phyloP scores from a whole-genome alignment of 2,113 vertebrate genomes.

The Grammomys surdaster region DNA sequence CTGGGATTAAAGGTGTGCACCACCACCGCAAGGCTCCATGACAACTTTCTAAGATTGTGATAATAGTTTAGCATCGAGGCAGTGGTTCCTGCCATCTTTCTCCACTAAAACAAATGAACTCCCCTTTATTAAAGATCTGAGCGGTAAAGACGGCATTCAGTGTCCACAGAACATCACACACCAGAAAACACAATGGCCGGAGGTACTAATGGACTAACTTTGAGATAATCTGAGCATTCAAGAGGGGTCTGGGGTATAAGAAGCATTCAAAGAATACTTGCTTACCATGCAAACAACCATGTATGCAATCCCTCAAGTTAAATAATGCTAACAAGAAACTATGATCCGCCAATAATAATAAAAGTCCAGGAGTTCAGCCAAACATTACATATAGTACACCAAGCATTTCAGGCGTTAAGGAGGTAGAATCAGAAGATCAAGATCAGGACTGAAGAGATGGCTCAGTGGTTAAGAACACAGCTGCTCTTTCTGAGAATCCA shows the following conservation, averaged over 20 bases:
- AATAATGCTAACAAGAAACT: neutral
- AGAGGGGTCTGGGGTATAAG: neutral
- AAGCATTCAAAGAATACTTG: neutral
- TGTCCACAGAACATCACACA: neutral
- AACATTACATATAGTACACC: neutral
- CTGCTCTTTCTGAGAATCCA: neutral
- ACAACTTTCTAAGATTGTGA: neutral
- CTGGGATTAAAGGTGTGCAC: no score
- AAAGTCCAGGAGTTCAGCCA: neutral
- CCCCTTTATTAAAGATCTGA: neutral
- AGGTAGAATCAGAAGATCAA: neutral
- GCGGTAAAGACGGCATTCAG: no score
- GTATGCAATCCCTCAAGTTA: neutral
- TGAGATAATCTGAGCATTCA: neutral
- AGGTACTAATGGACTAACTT: neutral
- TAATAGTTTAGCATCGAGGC: neutral
- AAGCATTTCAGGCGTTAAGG: neutral
- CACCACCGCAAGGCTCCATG: no score
- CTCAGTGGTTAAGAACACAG: no score
- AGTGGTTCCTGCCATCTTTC: neutral
- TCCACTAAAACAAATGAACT: neutral
- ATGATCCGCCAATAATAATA: neutral
- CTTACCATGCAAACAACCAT: neutral
- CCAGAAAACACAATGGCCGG: neutral
- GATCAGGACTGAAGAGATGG: neutral